These are phyloP conservation scores for Gerris lacustris DNA, from an alignment of 2,888 invertebrate genomes.

Conservation along the genomic window DNA sequence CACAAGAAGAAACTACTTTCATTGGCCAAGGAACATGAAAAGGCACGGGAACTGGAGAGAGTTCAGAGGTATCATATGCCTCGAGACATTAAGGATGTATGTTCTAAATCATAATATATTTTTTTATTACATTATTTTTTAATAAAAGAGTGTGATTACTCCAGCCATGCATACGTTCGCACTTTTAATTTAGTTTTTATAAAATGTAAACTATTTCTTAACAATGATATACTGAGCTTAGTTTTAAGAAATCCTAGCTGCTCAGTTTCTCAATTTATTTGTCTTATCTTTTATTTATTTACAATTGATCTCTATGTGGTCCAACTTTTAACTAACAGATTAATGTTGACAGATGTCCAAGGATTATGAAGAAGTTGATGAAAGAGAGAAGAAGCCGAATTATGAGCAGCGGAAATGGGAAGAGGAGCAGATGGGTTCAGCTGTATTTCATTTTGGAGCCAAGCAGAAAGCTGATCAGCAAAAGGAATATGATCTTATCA, in stretches of 20 bases:
- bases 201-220: too few relatives aligned
- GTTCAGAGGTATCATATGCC: slow-evolving; percentile 93
- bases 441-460: slow-evolving; percentile 85
- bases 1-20: slow-evolving; percentile 83
- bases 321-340: too few relatives aligned
- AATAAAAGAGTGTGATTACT: background rate
- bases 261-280: too few relatives aligned
- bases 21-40: slow-evolving; percentile 90
- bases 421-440: slow-evolving; percentile 87
- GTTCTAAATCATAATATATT: slow-evolving; percentile 6
- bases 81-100: slow-evolving; percentile 44
- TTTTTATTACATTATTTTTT: background rate
- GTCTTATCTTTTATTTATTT: too few relatives aligned
- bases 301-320: too few relatives aligned
- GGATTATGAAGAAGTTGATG: slow-evolving; percentile 73
- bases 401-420: slow-evolving; percentile 93
- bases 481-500: slow-evolving; percentile 79
- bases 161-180: background rate
- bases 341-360: slow-evolving; percentile 25
- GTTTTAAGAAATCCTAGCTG: too few relatives aligned
- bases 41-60: slow-evolving; percentile 82
- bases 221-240: too few relatives aligned
- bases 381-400: slow-evolving; percentile 67
- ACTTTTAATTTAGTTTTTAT: background rate
- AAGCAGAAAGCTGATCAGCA: slow-evolving; percentile 58